Conservation (phyloP, 2,888 invertebrate genomes). For the Rotaria magnacalcarata region DNA sequence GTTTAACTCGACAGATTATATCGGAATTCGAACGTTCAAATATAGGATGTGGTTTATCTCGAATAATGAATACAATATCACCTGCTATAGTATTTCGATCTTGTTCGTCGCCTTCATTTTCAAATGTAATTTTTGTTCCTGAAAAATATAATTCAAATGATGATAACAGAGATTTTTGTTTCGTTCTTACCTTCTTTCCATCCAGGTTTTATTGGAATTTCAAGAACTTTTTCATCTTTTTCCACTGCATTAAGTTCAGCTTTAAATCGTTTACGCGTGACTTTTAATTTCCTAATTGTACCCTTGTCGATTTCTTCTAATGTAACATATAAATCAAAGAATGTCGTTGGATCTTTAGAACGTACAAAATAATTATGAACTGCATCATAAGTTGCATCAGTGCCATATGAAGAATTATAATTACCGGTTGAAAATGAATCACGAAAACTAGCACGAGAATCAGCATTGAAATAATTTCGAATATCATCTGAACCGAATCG, state of each 20-base stretch:
- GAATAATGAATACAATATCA: conserved; percentile 89
- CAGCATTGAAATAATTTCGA: background rate
- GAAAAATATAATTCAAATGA: background rate
- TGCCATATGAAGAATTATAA: background rate
- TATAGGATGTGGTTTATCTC: conserved; percentile 81
- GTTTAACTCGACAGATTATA: conserved; percentile 77
- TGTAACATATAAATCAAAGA: conserved; percentile 78
- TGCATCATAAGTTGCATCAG: background rate
- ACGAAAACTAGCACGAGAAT: background rate
- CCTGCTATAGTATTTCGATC: conserved; percentile 81
- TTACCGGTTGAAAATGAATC: background rate
- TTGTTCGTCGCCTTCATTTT: conserved; percentile 87
- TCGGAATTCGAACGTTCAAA: conserved; percentile 91
- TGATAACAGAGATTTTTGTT: background rate
- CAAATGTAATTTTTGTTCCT: conserved; percentile 86
- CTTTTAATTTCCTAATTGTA: conserved; percentile 96
- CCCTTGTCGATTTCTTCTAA: conserved; percentile 88
- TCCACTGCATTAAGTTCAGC: conserved; percentile 70
- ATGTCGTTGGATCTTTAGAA: conserved; percentile 54
- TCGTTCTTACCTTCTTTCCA: conserved; percentile 78
- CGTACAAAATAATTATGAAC: background rate
- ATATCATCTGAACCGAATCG: background rate
- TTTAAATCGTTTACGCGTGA: conserved; percentile 67
- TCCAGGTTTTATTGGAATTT: conserved; percentile 89
- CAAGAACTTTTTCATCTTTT: conserved; percentile 79